Conservation (phyloP, 1,140 invertebrate species). For the Danaus plexippus region DNA sequence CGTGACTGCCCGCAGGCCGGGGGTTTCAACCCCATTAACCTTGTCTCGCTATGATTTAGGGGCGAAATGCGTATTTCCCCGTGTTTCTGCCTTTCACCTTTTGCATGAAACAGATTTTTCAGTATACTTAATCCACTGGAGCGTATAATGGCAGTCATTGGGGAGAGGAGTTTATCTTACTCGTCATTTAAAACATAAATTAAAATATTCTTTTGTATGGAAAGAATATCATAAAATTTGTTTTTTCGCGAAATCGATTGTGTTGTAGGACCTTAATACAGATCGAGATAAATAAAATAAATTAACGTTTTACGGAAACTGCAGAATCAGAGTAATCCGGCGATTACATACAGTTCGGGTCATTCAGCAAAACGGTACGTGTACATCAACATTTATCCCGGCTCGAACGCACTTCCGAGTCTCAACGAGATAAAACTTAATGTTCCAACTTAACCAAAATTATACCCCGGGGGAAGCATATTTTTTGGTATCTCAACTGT, state of each 20-base stretch:
- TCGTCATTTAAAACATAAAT: no score
- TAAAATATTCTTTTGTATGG: no score
- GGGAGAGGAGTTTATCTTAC: no score
- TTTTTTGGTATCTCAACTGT: slow-evolving; percentile 39
- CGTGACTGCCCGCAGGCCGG: slow-evolving; percentile 44
- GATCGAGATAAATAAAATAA: no score
- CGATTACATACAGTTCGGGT: slow-evolving; percentile 7
- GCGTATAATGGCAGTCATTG: no score
- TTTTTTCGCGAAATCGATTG: no score
- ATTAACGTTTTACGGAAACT: no score
- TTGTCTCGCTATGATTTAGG: slow-evolving; percentile 59
- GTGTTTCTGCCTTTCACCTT: slow-evolving; percentile 34
- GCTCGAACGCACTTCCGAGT: slow-evolving; percentile 9
- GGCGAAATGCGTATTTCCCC: slow-evolving; percentile 44
- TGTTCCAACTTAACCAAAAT: slow-evolving; percentile 48
- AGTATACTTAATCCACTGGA: slow-evolving; percentile 28
- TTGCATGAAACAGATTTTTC: slow-evolving; percentile 44
- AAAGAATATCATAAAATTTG: no score
- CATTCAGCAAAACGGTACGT: slow-evolving; percentile 7
- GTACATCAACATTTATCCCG: slow-evolving; percentile 19
- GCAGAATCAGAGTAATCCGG: background rate
- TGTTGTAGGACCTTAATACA: no score
- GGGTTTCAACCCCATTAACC: slow-evolving; percentile 57
- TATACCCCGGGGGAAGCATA: slow-evolving; percentile 35
- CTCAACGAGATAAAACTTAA: slow-evolving; percentile 46